Evolutionary conservation across 2,113 vertebrate species (phyloP).

Genomic region (Hypomesus transpacificus): DNA sequence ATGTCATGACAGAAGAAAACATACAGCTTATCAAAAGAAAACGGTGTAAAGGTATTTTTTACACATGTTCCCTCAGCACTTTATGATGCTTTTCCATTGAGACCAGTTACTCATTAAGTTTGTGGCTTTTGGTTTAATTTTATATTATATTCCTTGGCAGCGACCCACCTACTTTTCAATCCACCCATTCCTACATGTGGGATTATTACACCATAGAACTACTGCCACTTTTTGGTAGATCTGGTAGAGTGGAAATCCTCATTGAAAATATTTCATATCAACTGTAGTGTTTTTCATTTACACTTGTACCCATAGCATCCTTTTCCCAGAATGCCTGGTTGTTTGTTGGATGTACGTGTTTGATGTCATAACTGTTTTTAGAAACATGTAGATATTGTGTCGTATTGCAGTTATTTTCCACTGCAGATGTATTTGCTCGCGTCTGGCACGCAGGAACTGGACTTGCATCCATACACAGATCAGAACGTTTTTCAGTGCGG

Average conservation of each 20-base stretch:
- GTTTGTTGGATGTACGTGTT: not conserved
- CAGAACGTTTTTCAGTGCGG: constrained; percentile 36
- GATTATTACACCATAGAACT: constrained; percentile 4
- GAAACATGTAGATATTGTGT: constrained; percentile 84
- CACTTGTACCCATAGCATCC: constrained; percentile 23
- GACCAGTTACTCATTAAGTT: constrained; percentile 44
- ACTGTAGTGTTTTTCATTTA: constrained; percentile 63
- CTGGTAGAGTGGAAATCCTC: constrained; percentile 70
- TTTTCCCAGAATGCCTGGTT: not conserved
- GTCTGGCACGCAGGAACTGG: constrained; percentile 68
- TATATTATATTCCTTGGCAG: not conserved
- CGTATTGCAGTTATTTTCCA: constrained; percentile 69
- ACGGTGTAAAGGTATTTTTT: constrained; percentile 32
- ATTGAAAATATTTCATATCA: constrained; percentile 79
- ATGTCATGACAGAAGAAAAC: constrained; percentile 18
- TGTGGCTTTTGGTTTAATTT: not conserved
- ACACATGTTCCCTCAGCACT: constrained; percentile 44
- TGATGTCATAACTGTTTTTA: constrained; percentile 52
- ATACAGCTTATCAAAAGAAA: constrained; percentile 28
- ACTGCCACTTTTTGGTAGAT: constrained; percentile 8
- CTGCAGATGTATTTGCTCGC: constrained; percentile 77
- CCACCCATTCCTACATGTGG: constrained; percentile 8
- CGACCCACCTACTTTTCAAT: constrained; percentile 16
- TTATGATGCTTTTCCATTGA: constrained; percentile 53
- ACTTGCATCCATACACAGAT: constrained; percentile 39